Conservation (phyloP, 2,888 invertebrate genomes). For the Pseudolycoriella hygida region DNA sequence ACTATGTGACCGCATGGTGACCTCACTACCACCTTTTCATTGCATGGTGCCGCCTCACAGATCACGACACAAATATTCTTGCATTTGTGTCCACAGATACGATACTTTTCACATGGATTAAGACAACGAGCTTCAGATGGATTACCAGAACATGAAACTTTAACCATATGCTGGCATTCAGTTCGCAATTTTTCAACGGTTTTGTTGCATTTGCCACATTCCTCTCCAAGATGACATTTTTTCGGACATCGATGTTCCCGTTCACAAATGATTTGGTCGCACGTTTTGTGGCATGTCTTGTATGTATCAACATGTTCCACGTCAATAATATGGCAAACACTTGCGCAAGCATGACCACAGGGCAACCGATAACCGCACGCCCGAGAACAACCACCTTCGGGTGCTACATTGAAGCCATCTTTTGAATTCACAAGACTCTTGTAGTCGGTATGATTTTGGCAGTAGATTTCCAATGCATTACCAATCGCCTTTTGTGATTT, state of each 20-base stretch:
- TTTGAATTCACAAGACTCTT: slow-evolving; percentile 1
- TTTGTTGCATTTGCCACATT: background rate
- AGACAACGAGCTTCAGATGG: background rate
- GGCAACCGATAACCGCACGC: background rate
- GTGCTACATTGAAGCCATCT: background rate
- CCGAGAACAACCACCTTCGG: slow-evolving; percentile 2
- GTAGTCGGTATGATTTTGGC: slow-evolving; percentile 5
- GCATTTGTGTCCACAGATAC: slow-evolving; percentile 2
- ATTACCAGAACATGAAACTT: background rate
- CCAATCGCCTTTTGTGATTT: slow-evolving; percentile 1
- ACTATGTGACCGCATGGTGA: slow-evolving; percentile 1
- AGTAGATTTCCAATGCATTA: slow-evolving; percentile 2
- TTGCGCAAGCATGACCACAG: slow-evolving; percentile 1
- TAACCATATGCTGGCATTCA: background rate
- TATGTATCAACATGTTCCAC: background rate
- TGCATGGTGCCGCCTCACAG: background rate
- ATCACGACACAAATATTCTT: background rate
- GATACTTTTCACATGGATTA: background rate
- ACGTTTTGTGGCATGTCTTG: background rate
- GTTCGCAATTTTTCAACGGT: slow-evolving; percentile 1
- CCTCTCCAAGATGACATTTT: slow-evolving; percentile 1
- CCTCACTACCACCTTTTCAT: background rate
- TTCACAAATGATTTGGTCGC: slow-evolving; percentile 2
- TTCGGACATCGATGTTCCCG: slow-evolving; percentile 2
- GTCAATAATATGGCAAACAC: slow-evolving; percentile 3